A percentile compares a stretch with the other conserved stretches of the same genome.
Conservation (phyloP, 2,113 vertebrate genomes). For the Vicugna pacos region DNA sequence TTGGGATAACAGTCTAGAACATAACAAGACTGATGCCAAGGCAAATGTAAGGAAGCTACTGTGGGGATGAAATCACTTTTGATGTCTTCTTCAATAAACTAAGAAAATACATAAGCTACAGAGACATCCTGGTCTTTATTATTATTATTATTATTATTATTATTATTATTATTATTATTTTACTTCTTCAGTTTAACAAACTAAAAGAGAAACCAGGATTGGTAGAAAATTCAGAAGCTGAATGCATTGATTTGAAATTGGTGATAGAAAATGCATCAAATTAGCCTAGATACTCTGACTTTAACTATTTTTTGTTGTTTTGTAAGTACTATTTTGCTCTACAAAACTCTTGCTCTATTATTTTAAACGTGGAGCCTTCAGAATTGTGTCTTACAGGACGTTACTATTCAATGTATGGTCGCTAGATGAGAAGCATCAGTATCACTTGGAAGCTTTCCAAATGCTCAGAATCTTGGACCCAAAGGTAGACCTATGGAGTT, state of each 20-base stretch:
- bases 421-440: not conserved
- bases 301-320: not conserved
- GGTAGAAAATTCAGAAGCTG: not conserved
- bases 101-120: not conserved
- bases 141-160: no score
- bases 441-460: not conserved
- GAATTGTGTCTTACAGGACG: not conserved
- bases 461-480: not conserved
- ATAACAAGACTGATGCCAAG: not conserved
- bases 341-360: not conserved
- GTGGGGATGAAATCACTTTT: not conserved
- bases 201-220: constrained; percentile 17
- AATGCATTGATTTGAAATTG: not conserved
- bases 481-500: not conserved
- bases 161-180: not conserved
- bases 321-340: not conserved
- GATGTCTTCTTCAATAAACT: not conserved
- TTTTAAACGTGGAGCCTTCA: not conserved
- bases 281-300: not conserved
- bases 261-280: not conserved
- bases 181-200: not conserved
- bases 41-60: not conserved
- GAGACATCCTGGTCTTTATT: not conserved
- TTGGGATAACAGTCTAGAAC: not conserved
- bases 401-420: not conserved